Conservation (phyloP, 1,140 invertebrate genomes). For the Charaxes varanes region DNA sequence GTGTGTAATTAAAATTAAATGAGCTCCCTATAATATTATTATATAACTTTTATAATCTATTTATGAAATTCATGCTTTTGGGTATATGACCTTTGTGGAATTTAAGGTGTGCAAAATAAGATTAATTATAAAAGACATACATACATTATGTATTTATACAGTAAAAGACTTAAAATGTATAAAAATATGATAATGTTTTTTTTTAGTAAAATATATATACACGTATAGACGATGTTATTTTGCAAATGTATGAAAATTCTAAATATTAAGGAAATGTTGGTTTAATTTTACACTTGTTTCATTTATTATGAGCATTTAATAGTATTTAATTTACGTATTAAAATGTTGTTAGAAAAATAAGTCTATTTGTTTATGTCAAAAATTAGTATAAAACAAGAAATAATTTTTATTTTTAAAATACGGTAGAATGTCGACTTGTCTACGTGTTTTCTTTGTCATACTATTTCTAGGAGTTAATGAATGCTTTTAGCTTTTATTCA, state of each 20-base stretch:
- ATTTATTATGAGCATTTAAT: conserved; percentile 5
- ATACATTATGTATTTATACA: neutral
- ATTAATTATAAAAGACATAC: neutral
- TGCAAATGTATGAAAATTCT: too few species aligned
- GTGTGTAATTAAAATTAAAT: conserved; percentile 32
- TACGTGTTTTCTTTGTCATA: too few species aligned
- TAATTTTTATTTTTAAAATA: too few species aligned
- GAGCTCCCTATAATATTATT: conserved; percentile 28
- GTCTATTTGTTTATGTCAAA: too few species aligned
- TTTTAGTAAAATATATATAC: too few species aligned
- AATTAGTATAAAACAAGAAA: too few species aligned
- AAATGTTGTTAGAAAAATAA: neutral
- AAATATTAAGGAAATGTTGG: too few species aligned
- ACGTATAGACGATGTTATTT: too few species aligned
- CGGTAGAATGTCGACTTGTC: too few species aligned
- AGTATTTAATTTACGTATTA: conserved; percentile 1
- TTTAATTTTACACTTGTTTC: conserved; percentile 3
- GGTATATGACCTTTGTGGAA: conserved; percentile 3
- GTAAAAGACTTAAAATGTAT: conserved; percentile 1
- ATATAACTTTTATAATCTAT: conserved; percentile 2
- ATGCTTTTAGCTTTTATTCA: too few species aligned
- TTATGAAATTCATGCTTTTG: neutral
- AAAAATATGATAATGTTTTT: too few species aligned
- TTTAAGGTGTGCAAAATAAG: neutral
- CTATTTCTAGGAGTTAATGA: too few species aligned